These are phyloP conservation scores for Oreochromis grahami DNA, from an alignment of 2,797 vertebrate genomes.

Conservation along the genomic window DNA sequence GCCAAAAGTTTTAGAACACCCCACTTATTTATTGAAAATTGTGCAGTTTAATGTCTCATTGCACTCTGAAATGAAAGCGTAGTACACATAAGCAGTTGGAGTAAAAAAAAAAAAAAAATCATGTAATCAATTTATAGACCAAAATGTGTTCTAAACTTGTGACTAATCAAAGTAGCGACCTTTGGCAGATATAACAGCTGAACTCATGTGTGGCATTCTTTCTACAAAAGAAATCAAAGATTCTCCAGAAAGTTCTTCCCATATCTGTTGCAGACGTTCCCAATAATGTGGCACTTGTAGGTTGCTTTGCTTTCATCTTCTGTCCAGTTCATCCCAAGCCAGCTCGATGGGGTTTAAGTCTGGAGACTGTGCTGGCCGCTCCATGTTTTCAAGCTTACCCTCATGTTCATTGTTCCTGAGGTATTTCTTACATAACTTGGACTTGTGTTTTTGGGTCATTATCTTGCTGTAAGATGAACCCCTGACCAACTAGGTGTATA, in stretches of 20 bases:
- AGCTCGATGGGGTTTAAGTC: background rate
- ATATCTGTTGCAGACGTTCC: background rate
- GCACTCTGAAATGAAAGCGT: background rate
- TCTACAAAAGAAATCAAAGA: background rate
- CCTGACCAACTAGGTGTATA: background rate
- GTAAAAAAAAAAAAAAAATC: background rate
- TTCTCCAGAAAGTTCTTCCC: background rate
- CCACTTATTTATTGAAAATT: background rate
- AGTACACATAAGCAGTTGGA: background rate
- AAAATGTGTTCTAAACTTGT: background rate
- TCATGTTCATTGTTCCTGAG: background rate
- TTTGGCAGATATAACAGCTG: background rate
- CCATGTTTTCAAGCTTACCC: background rate
- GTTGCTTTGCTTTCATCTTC: background rate
- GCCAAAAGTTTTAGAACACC: background rate
- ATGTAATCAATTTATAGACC: background rate
- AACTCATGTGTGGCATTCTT: background rate
- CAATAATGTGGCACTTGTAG: background rate
- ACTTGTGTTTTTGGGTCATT: accelerated
- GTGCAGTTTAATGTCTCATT: background rate
- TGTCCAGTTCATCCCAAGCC: background rate
- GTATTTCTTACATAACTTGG: background rate
- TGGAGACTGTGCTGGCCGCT: background rate
- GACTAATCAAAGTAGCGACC: background rate
- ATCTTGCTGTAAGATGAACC: background rate